Percentiles rank a stretch among this genome's conserved stretches.
Conservation (phyloP, 2,888 invertebrate genomes). For the Teleiodes luculella region DNA sequence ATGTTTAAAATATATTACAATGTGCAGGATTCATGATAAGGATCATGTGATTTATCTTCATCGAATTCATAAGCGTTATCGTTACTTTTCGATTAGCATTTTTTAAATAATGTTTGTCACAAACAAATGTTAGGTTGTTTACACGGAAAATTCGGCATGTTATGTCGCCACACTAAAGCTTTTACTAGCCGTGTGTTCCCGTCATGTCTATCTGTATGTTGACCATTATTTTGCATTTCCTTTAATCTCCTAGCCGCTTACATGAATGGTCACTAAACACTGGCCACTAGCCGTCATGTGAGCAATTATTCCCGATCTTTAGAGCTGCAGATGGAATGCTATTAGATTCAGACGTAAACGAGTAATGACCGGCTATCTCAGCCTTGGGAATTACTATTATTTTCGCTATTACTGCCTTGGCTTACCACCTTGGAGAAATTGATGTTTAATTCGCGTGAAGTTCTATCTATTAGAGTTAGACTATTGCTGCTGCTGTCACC, state of each 20-base stretch:
- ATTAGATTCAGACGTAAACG: constrained; percentile 43
- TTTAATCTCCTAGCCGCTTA: not conserved
- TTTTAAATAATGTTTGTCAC: too few relatives aligned
- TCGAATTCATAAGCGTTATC: too few relatives aligned
- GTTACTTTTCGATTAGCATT: too few relatives aligned
- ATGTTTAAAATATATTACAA: too few relatives aligned
- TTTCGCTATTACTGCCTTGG: constrained; percentile 36
- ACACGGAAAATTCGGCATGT: too few relatives aligned
- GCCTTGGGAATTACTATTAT: constrained; percentile 36
- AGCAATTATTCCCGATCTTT: constrained; percentile 31
- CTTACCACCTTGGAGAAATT: constrained; percentile 33
- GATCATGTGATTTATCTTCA: too few relatives aligned
- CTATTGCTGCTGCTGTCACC: constrained; percentile 18
- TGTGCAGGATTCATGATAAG: too few relatives aligned
- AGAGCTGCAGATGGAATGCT: constrained; percentile 34
- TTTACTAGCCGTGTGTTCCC: not conserved
- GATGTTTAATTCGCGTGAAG: constrained; percentile 43
- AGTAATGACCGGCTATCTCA: constrained; percentile 38
- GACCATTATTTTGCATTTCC: constrained; percentile 4
- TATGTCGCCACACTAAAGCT: not conserved
- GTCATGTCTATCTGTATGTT: not conserved
- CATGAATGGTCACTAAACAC: constrained; percentile 7
- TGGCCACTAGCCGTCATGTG: constrained; percentile 18
- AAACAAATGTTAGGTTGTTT: too few relatives aligned
- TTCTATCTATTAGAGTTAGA: constrained; percentile 14